Evolutionary conservation across 1,140 invertebrate species (phyloP).

Genomic region (Phocides pigmalion): DNA sequence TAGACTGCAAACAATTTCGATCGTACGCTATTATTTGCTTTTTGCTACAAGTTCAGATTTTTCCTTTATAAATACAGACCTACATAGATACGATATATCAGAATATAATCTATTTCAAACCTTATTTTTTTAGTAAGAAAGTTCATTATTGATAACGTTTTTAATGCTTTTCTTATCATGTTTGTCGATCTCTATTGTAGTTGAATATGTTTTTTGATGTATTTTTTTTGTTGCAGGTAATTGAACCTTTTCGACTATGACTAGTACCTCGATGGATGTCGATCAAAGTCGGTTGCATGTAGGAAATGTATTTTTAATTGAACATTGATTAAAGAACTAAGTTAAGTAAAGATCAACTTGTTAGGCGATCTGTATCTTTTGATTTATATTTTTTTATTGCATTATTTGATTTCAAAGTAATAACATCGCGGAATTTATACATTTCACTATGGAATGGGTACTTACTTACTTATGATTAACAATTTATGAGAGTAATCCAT

Average conservation of each 20-base stretch:
- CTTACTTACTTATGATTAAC: no score
- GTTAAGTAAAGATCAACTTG: background rate
- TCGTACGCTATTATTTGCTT: slow-evolving; percentile 8
- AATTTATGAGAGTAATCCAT: background rate
- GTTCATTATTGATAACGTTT: slow-evolving; percentile 8
- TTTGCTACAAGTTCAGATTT: slow-evolving; percentile 9
- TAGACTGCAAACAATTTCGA: slow-evolving; percentile 5
- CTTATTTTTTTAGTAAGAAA: background rate
- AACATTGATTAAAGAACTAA: background rate
- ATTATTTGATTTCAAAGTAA: no score
- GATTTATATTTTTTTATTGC: no score
- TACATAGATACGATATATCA: background rate
- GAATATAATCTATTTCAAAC: background rate
- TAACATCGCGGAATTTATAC: no score
- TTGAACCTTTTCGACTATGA: slow-evolving; percentile 56
- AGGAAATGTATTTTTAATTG: slow-evolving; percentile 5
- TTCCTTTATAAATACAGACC: slow-evolving; percentile 2
- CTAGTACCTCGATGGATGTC: background rate
- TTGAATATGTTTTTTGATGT: slow-evolving; percentile 43
- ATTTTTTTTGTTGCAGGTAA: slow-evolving; percentile 72
- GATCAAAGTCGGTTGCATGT: background rate
- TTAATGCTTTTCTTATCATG: slow-evolving; percentile 40
- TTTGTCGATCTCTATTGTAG: slow-evolving; percentile 33
- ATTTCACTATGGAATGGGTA: no score
- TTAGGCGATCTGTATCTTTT: background rate